phyloP scores from a whole-genome alignment of 2,113 vertebrate genomes.

The Myocastor coypus region DNA sequence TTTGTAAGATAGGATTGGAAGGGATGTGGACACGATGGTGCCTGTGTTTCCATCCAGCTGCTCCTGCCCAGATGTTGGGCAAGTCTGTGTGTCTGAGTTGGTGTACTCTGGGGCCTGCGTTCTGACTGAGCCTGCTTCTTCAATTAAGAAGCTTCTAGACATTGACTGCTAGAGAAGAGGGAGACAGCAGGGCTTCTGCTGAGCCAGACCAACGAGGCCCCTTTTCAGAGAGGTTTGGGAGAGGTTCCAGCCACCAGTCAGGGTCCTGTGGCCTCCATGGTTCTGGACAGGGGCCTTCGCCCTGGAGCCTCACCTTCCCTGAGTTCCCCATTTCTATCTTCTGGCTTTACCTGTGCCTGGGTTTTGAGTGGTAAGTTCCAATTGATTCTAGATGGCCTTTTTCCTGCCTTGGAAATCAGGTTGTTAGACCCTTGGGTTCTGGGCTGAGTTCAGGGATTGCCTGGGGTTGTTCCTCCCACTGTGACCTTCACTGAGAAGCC shows the following conservation, averaged over 20 bases:
- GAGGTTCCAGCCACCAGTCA: background rate
- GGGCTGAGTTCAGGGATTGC: background rate
- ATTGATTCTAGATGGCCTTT: background rate
- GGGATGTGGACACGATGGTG: background rate
- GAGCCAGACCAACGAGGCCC: background rate
- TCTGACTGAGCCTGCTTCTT: background rate
- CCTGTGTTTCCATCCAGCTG: background rate
- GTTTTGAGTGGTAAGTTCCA: background rate
- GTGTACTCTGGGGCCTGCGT: background rate
- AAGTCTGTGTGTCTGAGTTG: background rate
- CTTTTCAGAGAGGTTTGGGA: background rate
- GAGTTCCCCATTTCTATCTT: background rate
- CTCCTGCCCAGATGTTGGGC: background rate
- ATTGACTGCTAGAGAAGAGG: background rate
- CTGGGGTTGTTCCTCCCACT: conserved; percentile 11
- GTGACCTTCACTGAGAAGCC: conserved; percentile 41
- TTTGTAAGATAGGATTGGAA: background rate
- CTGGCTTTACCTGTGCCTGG: conserved; percentile 19
- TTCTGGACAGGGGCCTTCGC: background rate
- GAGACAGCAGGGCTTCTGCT: background rate
- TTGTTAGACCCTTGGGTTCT: background rate
- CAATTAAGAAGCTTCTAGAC: background rate
- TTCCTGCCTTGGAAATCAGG: background rate
- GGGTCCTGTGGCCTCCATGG: background rate
- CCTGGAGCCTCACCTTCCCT: background rate